Base-by-base conservation (phyloP, 2,113 vertebrate genomes). In the Eidolon helvum region DNA sequence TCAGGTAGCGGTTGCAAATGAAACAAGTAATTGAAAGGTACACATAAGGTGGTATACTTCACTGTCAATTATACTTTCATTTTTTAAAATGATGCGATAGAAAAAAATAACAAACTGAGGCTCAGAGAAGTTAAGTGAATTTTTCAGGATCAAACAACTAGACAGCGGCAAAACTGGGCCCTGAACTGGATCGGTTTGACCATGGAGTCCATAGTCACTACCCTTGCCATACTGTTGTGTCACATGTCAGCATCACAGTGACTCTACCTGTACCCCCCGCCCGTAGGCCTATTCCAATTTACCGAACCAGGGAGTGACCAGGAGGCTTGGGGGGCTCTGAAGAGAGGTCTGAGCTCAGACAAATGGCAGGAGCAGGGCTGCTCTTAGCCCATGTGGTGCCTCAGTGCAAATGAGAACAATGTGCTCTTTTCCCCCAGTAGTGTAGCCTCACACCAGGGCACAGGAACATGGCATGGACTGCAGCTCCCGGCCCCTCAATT, bases 71-170 rank as follows among this genome's bases (percentile, higher is more conserved):
- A 59, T 4, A 38, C 21, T 61, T 75, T 12, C 9, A 7, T 30
- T 69, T 84, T 43, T 66, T 55, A 83, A 66, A 71, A 90, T 69
- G 79, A 12, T 78, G 0, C 68, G 84, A 84, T 63, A 53, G 38
- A 24, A 12, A 77, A 35, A 65, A 53, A 26, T 19, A 16, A 35
- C 12, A 74, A 55, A 66, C 35, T 4, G 21, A 93, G 71, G 50
- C 77, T 91, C 85, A n/a, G 65, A 85, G 72, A 90, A 48, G 50
- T 48, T 72, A 61, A 78, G 69, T 0, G 15, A 65, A 16, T 43
- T 86, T 72, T 72, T 86, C 50, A 72, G 83, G 48, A 22, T 55
- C 65, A 40, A 55, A 66, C 40, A 92, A 80, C 68, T 59, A 9
- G 18, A 0, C 22, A 38, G 43, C 3, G 28, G 43, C 57, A 79